phyloP scores from a whole-genome alignment of 2,113 vertebrate genomes.

The Rousettus leschenaultii region DNA sequence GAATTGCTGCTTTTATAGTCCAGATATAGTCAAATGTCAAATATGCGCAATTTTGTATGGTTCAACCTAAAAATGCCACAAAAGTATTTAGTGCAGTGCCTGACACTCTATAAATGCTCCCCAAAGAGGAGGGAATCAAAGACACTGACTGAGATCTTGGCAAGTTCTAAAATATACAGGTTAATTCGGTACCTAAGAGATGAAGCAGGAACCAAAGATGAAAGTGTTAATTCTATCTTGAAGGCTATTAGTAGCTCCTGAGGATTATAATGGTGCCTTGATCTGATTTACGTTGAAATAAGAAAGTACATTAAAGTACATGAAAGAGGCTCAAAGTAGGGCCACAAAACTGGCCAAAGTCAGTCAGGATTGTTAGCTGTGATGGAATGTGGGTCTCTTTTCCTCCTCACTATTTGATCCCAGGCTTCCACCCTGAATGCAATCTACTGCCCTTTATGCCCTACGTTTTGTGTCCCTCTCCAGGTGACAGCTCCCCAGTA shows the following conservation, averaged over 20 bases:
- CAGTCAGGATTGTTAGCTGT: background rate
- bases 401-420: background rate
- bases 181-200: background rate
- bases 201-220: background rate
- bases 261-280: background rate
- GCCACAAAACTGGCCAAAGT: background rate
- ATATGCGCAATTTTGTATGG: background rate
- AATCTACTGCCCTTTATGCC: background rate
- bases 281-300: background rate
- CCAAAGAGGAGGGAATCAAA: background rate
- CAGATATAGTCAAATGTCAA: background rate
- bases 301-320: background rate
- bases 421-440: background rate
- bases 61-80: background rate
- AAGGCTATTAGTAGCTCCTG: background rate
- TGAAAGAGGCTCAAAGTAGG: background rate
- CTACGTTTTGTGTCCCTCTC: background rate
- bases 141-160: background rate
- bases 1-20: background rate
- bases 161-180: background rate
- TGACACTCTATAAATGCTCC: background rate
- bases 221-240: background rate
- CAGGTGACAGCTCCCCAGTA: slow-evolving; percentile 37
- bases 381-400: background rate
- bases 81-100: background rate